phyloP scores from a whole-genome alignment of 2,888 invertebrate species.

The Eupithecia pulchellata region DNA sequence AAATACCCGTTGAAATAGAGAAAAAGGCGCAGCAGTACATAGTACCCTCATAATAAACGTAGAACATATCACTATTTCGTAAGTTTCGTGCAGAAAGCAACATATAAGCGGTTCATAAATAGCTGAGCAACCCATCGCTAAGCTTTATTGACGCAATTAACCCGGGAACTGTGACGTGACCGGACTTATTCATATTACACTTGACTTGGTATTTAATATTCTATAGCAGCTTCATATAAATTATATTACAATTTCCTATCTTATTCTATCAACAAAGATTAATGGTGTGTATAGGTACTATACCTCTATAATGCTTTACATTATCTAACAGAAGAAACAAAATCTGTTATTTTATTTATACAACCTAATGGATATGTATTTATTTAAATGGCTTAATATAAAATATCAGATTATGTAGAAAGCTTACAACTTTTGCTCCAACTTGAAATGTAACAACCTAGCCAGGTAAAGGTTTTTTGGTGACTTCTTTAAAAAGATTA shows the following conservation, averaged over 20 bases:
- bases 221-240: constrained; percentile 6
- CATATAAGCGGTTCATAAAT: constrained; percentile 21
- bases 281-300: neutral
- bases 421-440: no score
- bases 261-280: neutral
- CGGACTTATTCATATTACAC: constrained; percentile 14
- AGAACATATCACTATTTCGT: no score
- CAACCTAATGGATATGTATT: no score
- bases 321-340: neutral
- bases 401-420: no score
- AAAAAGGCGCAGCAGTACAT: no score
- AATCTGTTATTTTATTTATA: neutral
- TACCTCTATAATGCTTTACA: neutral
- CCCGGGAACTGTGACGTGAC: constrained; percentile 25
- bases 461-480: no score
- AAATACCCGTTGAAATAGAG: no score
- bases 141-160: constrained; percentile 32
- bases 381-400: no score
- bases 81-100: constrained; percentile 7
- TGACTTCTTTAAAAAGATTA: no score
- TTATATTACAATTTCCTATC: constrained; percentile 1
- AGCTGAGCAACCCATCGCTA: constrained; percentile 27
- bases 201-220: neutral
- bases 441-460: no score
- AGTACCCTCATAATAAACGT: neutral